Evolutionary conservation across 2,113 vertebrate genomes (phyloP), one percentile per base, ranked within the genome.

Genomic region (Onychostoma macrolepis): DNA sequence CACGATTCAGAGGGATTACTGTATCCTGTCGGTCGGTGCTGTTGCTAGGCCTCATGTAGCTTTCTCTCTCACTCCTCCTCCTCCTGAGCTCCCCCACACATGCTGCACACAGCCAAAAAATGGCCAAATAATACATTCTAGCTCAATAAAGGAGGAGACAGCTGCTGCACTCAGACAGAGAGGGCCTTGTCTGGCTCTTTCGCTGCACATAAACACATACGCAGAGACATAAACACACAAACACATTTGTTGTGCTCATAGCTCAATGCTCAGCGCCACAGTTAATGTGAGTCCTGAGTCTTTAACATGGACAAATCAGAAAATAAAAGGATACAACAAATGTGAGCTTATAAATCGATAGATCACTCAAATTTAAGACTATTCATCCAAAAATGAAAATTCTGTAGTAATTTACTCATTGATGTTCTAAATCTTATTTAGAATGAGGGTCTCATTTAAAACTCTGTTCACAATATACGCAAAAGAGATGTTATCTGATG

Each of bases 91-190:
- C 92, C 41, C 61, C 36, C 48, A 80, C 92, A 93, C 91, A 92
- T 89, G 33, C 63, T 38, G 77, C 91, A 94, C 92, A 93, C 92
- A 91, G 91, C 89, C 92, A 92, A 93, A 93, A 94, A 94, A 94
- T 94, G 92, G 91, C 92, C 90, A 91, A 94, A 93, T 94, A 94
- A 94, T 94, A 94, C 92, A 95, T 94, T 94, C 91, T 92, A 95
- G 94, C 92, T 93, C 94, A 92, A 94, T 94, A 94, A 94, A 91
- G 90, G 74, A 86, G 91, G 90, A 93, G 92, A 95, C 92, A 90
- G 93, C 92, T 93, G 92, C 93, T 93, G 90, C 92, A 89, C 90
- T 91, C 91, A 92, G 91, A 93, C 93, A 94, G 91, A 90, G 91
- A 90, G 83, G 83, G 87, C 90, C 92, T 93, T 92, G 93, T 94